Conservation (phyloP, 1,140 invertebrate genomes). For the Ips nitidus region DNA sequence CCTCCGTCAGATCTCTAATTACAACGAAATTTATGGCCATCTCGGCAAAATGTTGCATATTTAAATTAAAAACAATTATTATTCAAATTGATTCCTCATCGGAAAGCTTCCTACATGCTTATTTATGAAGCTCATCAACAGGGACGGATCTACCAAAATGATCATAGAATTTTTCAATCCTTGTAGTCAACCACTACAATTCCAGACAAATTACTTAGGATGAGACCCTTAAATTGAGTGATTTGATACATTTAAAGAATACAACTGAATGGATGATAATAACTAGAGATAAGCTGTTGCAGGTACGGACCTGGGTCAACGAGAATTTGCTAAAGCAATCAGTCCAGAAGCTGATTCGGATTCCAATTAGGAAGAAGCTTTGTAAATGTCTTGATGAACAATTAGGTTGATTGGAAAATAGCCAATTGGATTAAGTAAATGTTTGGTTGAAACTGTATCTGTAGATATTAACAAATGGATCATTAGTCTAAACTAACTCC, state of each 20-base stretch:
- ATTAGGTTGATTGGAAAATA: constrained; percentile 34
- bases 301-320: neutral
- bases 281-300: neutral
- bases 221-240: neutral
- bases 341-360: constrained; percentile 26
- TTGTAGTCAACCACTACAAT: no score
- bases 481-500: no score
- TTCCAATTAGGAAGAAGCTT: constrained; percentile 33
- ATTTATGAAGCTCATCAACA: constrained; percentile 23
- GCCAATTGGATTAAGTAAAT: constrained; percentile 27
- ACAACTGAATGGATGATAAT: no score
- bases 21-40: constrained; percentile 38
- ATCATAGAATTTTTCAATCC: no score
- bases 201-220: no score
- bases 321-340: neutral
- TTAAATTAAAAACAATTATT: constrained; percentile 43
- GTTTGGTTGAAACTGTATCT: neutral
- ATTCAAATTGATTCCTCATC: constrained; percentile 41
- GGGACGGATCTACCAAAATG: constrained; percentile 2
- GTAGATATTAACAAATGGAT: no score
- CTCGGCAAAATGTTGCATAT: constrained; percentile 33
- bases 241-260: constrained; percentile 2
- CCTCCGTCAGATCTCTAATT: constrained; percentile 41
- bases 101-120: constrained; percentile 33
- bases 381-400: constrained; percentile 33